A percentile compares a stretch with the other conserved stretches of the same genome.
Evolutionary conservation across 1,140 invertebrate genomes (phyloP).

Genomic region (Ptiloglossa arizonensis): DNA sequence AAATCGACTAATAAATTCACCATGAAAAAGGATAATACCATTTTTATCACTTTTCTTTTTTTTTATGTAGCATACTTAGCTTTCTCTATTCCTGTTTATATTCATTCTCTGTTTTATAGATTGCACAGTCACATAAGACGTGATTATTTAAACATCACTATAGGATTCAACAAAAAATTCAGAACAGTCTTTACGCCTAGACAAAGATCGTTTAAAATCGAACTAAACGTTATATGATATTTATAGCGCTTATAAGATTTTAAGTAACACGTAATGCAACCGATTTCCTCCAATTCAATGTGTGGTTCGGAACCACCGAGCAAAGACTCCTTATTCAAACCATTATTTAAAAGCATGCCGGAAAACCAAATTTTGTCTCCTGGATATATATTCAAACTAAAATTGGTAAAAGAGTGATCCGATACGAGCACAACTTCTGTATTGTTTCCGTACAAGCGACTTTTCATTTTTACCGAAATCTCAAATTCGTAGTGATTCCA

Average conservation of each 20-base stretch:
- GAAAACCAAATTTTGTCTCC: slow-evolving; percentile 89
- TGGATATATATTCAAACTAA: slow-evolving; percentile 84
- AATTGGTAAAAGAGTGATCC: slow-evolving; percentile 87
- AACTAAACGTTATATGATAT: slow-evolving; percentile 79
- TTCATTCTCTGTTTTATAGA: slow-evolving; percentile 1
- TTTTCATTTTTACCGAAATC: slow-evolving; percentile 86
- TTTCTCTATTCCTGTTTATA: not conserved
- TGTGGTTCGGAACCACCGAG: slow-evolving; percentile 83
- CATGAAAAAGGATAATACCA: not conserved
- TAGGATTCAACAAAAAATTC: slow-evolving; percentile 89
- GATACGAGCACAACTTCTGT: slow-evolving; percentile 84
- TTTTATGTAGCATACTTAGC: not conserved
- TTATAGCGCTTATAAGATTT: slow-evolving; percentile 80
- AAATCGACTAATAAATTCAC: not conserved
- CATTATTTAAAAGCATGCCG: slow-evolving; percentile 82
- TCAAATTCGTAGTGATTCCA: slow-evolving; percentile 89
- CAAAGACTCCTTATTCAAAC: slow-evolving; percentile 76
- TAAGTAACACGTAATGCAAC: slow-evolving; percentile 86
- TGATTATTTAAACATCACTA: slow-evolving; percentile 87
- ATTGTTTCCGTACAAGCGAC: slow-evolving; percentile 85
- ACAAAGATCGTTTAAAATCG: slow-evolving; percentile 83
- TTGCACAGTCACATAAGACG: slow-evolving; percentile 13
- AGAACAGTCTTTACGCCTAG: slow-evolving; percentile 87
- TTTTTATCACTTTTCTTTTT: not conserved
- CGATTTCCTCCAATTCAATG: slow-evolving; percentile 85